A percentile compares a stretch with the other conserved stretches of the same genome.
Conservation (phyloP, 2,797 vertebrate species). For the Prionace glauca region DNA sequence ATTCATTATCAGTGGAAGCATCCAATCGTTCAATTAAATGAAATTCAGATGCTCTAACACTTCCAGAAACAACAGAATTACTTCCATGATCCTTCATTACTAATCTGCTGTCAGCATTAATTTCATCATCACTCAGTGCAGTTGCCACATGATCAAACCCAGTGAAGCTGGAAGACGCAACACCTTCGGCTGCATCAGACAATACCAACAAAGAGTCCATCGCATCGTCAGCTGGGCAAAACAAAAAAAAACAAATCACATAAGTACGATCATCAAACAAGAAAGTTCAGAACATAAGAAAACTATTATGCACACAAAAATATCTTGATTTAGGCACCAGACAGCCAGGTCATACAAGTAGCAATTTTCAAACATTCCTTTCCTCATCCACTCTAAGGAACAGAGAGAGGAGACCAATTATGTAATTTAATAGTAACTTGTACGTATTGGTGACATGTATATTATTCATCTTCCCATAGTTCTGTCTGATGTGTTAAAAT, state of each 20-base stretch:
- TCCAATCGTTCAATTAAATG: conserved; percentile 70
- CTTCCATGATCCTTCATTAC: conserved; percentile 38
- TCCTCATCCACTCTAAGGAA: background rate
- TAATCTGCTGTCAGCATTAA: conserved; percentile 41
- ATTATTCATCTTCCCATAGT: background rate
- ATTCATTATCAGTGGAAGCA: conserved; percentile 68
- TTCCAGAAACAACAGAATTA: conserved; percentile 43
- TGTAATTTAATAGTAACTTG: background rate
- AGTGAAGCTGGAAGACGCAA: conserved; percentile 50
- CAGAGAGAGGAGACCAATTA: background rate
- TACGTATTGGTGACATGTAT: background rate
- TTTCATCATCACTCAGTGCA: conserved; percentile 52
- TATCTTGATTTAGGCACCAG: background rate
- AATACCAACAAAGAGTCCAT: conserved; percentile 93
- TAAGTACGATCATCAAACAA: background rate
- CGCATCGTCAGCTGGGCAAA: conserved; percentile 75
- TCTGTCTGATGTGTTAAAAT: background rate
- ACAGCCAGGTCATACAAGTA: background rate
- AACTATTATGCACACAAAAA: too few relatives aligned
- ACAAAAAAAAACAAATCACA: conserved; percentile 44
- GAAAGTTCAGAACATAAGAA: background rate
- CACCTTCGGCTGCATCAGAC: conserved; percentile 70
- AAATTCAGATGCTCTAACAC: conserved; percentile 45
- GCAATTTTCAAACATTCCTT: background rate
- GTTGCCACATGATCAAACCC: conserved; percentile 67